Evolutionary conservation across 2,113 vertebrate species (phyloP).

Genomic region (Meriones unguiculatus): DNA sequence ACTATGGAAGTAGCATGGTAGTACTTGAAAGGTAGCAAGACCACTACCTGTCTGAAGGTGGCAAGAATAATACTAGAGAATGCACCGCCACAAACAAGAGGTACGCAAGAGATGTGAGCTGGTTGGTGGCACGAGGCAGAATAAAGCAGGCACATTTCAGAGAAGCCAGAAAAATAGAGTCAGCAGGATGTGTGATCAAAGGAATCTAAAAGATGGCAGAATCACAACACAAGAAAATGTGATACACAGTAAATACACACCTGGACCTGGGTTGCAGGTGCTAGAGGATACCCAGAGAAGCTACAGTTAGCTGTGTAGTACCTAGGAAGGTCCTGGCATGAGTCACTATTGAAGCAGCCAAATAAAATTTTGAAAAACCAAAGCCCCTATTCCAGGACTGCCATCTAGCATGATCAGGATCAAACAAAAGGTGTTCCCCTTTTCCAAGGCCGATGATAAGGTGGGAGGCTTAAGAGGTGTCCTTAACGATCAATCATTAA

Average conservation of each 20-base stretch:
- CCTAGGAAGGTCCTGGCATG: background rate
- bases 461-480: background rate
- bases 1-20: background rate
- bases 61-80: rapidly evolving
- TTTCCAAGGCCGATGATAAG: background rate
- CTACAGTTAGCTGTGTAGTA: too few species aligned
- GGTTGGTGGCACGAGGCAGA: background rate
- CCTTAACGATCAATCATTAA: background rate
- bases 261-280: background rate
- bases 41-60: background rate
- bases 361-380: background rate
- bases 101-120: background rate
- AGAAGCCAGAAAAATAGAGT: background rate
- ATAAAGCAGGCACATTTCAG: rapidly evolving
- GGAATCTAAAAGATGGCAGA: background rate
- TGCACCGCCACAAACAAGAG: background rate
- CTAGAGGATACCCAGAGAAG: background rate
- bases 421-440: background rate
- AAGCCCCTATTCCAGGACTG: rapidly evolving
- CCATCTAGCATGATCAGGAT: background rate
- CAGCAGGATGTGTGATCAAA: background rate
- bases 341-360: background rate
- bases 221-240: background rate
- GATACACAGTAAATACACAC: rapidly evolving
- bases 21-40: background rate